Percentiles rank a stretch among this genome's conserved stretches.
Conservation (phyloP, 2,113 vertebrate genomes). For the Dicentrarchus labrax region DNA sequence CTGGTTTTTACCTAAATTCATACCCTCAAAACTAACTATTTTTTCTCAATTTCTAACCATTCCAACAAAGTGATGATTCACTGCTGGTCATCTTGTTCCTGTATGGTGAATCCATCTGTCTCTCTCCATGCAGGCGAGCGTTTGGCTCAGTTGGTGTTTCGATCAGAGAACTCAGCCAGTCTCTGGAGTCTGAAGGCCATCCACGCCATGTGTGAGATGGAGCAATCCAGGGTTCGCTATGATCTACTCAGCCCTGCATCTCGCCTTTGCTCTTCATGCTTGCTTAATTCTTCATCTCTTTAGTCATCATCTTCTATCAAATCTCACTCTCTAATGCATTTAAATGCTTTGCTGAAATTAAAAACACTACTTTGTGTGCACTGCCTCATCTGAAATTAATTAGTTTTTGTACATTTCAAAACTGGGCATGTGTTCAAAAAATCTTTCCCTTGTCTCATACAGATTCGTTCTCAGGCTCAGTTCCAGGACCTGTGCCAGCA, state of each 20-base stretch:
- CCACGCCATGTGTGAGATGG: conserved; percentile 97
- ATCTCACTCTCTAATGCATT: conserved; percentile 2
- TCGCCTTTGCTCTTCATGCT: conserved; percentile 6
- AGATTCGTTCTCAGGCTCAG: conserved; percentile 92
- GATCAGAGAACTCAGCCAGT: conserved; percentile 96
- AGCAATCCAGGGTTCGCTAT: conserved; percentile 91
- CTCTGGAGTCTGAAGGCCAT: conserved; percentile 97
- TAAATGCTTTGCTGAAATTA: conserved; percentile 11
- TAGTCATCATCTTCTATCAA: conserved; percentile 13
- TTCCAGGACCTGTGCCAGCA: conserved; percentile 94
- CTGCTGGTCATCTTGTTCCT: conserved; percentile 34
- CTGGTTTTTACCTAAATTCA: neutral
- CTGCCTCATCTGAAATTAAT: conserved; percentile 11
- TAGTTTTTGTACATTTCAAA: conserved; percentile 24
- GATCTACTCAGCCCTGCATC: conserved; percentile 8
- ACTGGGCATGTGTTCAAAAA: conserved; percentile 48
- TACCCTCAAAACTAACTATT: neutral
- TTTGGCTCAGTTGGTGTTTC: conserved; percentile 96
- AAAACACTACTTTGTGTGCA: neutral
- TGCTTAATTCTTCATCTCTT: neutral
- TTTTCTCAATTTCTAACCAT: too few relatives aligned
- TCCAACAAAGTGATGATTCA: conserved; percentile 19
- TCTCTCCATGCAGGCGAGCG: conserved; percentile 86
- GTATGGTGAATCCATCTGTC: conserved; percentile 50
- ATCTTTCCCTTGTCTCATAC: conserved; percentile 63